A percentile compares a stretch with the other conserved stretches of the same genome.
These are phyloP conservation scores for Perognathus longimembris DNA, from an alignment of 2,113 vertebrate species.

Conservation along the genomic window DNA sequence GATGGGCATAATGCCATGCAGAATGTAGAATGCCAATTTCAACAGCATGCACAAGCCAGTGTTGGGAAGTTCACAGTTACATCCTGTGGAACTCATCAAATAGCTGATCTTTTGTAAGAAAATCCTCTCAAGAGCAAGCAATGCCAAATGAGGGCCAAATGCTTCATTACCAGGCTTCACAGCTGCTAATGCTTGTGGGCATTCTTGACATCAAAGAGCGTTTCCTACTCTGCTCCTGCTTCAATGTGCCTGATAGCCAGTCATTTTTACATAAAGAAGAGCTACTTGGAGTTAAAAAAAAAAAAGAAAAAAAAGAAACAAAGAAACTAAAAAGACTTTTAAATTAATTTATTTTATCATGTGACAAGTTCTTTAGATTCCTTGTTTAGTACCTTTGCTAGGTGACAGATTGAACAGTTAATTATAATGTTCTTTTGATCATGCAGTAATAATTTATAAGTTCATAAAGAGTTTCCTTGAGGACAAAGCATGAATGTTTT, in stretches of 20 bases:
- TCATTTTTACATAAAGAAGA: constrained; percentile 66
- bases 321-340: not conserved
- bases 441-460: constrained; percentile 22
- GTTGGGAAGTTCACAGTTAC: constrained; percentile 81
- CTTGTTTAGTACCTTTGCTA: constrained; percentile 23
- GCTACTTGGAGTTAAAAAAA: not conserved
- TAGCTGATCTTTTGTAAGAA: constrained; percentile 71
- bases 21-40: constrained; percentile 65
- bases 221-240: constrained; percentile 48
- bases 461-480: constrained; percentile 17
- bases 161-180: constrained; percentile 77
- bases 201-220: constrained; percentile 68
- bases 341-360: not conserved
- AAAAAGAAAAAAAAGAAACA: constrained; percentile 6
- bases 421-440: not conserved
- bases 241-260: constrained; percentile 75
- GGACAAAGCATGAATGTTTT: constrained; percentile 15
- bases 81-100: constrained; percentile 83
- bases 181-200: constrained; percentile 77
- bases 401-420: not conserved
- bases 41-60: constrained; percentile 76
- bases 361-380: not conserved
- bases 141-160: constrained; percentile 83
- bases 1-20: constrained; percentile 79
- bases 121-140: constrained; percentile 72